phyloP scores from a whole-genome alignment of 2,797 vertebrate genomes.

The Botia almorhae region DNA sequence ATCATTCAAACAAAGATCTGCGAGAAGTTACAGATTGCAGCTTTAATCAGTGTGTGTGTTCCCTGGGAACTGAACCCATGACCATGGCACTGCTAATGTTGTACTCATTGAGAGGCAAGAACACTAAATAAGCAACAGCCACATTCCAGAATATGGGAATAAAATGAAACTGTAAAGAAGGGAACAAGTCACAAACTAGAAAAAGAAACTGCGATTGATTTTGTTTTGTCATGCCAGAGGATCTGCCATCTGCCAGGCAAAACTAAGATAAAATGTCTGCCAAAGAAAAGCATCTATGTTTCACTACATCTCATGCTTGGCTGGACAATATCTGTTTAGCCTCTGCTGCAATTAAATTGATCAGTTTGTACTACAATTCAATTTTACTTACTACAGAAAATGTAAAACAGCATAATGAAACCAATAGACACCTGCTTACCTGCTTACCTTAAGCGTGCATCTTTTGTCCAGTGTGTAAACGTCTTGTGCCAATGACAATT shows the following conservation, averaged over 20 bases:
- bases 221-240: constrained; percentile 39
- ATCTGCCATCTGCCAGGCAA: constrained; percentile 53
- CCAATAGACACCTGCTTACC: constrained; percentile 22
- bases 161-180: not conserved
- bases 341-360: constrained; percentile 25
- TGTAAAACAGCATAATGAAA: constrained; percentile 8
- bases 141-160: not conserved
- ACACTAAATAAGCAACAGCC: not conserved
- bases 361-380: constrained; percentile 30
- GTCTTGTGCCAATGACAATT: constrained; percentile 3
- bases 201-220: constrained; percentile 47
- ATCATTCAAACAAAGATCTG: no score
- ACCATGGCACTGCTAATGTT: not conserved
- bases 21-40: no score
- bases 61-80: not conserved
- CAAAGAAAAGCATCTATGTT: constrained; percentile 1
- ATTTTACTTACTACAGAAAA: constrained; percentile 34
- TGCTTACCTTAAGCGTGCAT: constrained; percentile 3
- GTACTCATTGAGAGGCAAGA: not conserved
- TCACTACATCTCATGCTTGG: constrained; percentile 31
- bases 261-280: constrained; percentile 54
- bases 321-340: constrained; percentile 45
- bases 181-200: constrained; percentile 21
- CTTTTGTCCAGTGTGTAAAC: constrained; percentile 4
- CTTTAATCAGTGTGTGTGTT: not conserved